phyloP scores from a whole-genome alignment of 2,888 invertebrate species.

The Drosophila rubida region DNA sequence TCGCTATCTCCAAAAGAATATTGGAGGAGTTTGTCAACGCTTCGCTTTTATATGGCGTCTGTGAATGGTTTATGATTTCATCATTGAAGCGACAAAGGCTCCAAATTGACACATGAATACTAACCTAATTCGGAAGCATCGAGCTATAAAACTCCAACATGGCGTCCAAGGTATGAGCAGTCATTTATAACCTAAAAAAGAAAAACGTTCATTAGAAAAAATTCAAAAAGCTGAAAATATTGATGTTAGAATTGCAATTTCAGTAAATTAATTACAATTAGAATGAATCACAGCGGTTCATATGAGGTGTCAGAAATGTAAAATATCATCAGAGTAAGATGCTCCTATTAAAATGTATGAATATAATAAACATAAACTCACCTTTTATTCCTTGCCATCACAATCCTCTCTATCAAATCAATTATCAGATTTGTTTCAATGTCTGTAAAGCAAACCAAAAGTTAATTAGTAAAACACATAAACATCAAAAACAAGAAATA shows the following conservation, averaged over 20 bases:
- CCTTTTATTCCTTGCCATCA: neutral
- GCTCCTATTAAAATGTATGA: neutral
- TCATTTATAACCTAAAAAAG: conserved; percentile 27
- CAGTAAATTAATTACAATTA: conserved; percentile 65
- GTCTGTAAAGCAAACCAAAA: conserved; percentile 30
- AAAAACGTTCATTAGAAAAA: neutral
- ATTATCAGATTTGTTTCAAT: neutral
- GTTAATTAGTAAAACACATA: neutral
- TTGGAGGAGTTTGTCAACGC: conserved; percentile 75
- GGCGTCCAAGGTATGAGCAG: neutral
- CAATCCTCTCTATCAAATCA: too few relatives aligned
- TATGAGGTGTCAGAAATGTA: conserved; percentile 84
- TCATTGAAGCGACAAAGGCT: conserved; percentile 52
- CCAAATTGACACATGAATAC: conserved; percentile 4
- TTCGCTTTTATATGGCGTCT: conserved; percentile 79
- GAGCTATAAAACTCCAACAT: neutral
- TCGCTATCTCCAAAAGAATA: conserved; percentile 81
- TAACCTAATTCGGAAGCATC: conserved; percentile 25
- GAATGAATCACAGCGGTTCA: conserved; percentile 81
- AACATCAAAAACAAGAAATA: neutral
- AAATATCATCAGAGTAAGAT: conserved; percentile 75
- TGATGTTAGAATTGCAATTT: conserved; percentile 10
- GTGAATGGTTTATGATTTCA: conserved; percentile 83
- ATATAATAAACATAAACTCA: conserved; percentile 4
- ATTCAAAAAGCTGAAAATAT: neutral